These are phyloP conservation scores for Platerodrilus igneus DNA, from an alignment of 2,888 invertebrate genomes.

Conservation along the genomic window DNA sequence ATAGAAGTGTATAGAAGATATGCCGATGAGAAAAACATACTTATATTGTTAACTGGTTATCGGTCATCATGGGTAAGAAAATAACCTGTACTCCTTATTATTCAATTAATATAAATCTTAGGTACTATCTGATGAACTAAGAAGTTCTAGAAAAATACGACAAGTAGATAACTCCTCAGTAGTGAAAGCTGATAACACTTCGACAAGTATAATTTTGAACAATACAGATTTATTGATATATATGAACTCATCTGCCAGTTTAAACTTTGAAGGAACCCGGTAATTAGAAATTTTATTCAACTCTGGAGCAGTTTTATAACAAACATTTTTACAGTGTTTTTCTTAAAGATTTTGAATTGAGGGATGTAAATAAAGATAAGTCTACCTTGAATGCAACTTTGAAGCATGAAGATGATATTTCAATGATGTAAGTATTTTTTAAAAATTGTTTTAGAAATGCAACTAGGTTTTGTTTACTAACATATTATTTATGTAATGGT, in stretches of 20 bases:
- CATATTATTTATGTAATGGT: too few relatives aligned
- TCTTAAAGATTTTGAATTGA: background rate
- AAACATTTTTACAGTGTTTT: constrained; percentile 5
- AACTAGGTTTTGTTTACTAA: too few relatives aligned
- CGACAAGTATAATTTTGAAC: constrained; percentile 1
- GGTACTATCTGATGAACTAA: constrained; percentile 37
- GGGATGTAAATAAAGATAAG: background rate
- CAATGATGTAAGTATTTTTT: constrained; percentile 1
- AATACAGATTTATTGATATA: constrained; percentile 12
- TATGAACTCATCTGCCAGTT: constrained; percentile 5
- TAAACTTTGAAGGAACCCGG: constrained; percentile 6
- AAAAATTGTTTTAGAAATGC: too few relatives aligned
- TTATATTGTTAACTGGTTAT: constrained; percentile 57
- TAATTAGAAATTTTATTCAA: constrained; percentile 15
- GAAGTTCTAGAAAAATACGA: constrained; percentile 32
- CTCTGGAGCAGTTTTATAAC: too few relatives aligned
- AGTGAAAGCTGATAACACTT: constrained; percentile 1
- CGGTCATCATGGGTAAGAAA: constrained; percentile 52
- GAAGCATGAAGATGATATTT: background rate
- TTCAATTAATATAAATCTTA: too few relatives aligned
- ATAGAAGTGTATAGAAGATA: constrained; percentile 52
- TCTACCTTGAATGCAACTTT: background rate
- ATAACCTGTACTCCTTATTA: constrained; percentile 15
- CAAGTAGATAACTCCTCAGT: constrained; percentile 22
- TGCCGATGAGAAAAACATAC: constrained; percentile 46